Evolutionary conservation across 2,113 vertebrate species (phyloP), one percentile per base, ranked within the genome.

Genomic region (Nipponia nippon): DNA sequence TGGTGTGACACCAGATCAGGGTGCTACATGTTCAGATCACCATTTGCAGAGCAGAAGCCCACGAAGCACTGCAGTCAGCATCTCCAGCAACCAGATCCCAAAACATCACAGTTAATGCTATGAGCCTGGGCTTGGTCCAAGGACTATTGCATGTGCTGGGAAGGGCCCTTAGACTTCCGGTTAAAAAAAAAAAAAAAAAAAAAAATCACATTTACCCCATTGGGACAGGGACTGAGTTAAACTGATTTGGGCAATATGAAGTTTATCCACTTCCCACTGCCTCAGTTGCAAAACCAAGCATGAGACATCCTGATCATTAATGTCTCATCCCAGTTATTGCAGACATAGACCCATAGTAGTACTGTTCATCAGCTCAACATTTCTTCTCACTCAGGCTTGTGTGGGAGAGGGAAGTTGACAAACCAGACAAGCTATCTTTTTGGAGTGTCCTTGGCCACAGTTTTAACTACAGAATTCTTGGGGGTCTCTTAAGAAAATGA

Each of bases 21-120:
- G 34, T 6, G 1, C 32, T 38, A 11, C 5, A 6, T 1, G 1
- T 40, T 49, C 36, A 65, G 44, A 36, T n/a, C 23, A 44, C 18
- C 10, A 9, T 20, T 13, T 61, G 46, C 58, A 83, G 61, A 79
- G 21, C 3, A 8, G 62, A 47, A 85, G 36, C n/a, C 49, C 70
- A 3, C 38, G 20, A 36, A 83, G n/a, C 19, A 16, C 69, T 30
- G 30, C 30, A 52, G 36, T 71, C 40, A 42, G 19, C 36, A 53
- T 50, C 44, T 65, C 38, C 56, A 67, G 38, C n/a, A 42, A 30
- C 50, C 52, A 50, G 71, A 52, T 67, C 52, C 49, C 67, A 55
- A n/a, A 94, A 12, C 7, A 46, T 34, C 3, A 2, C 27, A 12
- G 29, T 2, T 44, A 29, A 19, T 56, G 72, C 34, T 63, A 1